Base-by-base conservation (phyloP, 2,888 invertebrate species). In the Entomobrya multifasciata region DNA sequence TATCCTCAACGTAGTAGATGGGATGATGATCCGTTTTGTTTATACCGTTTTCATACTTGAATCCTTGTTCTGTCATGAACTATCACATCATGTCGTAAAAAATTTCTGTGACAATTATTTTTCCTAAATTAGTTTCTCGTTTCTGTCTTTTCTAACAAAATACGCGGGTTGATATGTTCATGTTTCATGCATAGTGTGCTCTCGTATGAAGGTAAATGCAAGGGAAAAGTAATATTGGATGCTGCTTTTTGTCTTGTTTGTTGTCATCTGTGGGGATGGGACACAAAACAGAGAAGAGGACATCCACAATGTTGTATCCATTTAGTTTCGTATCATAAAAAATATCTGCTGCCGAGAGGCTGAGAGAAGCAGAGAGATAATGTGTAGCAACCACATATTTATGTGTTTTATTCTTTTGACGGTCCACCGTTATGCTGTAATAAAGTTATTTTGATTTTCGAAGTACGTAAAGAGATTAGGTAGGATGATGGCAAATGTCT, bases 91-190 rank as follows among this genome's bases (percentile, higher is more conserved):
- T 82, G 27, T 49, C 76, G 41, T 83, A 83, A 83, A 83, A 74
- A 65, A 62, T 36, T 76, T 76, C 65, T 74, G 76, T 47, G 62
- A 65, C 83, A 76, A 82, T 82, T 74, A 83, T 83, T 65, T 81
- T 65, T 83, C 74, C 47, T 44, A 82, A 82, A 82, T 82, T 74
- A 83, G 76, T 76, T 83, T 83, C 74, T 52, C 36, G 6, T 41
- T 47, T 44, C 77, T 13, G 13, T 49, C 13, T 49, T n/a, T 15
- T 4, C 49, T n/a, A n/a, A n/a, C n/a, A n/a, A n/a, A n/a, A n/a
- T n/a, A n/a, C n/a, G n/a, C n/a, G n/a, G n/a, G n/a, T n/a, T n/a
- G n/a, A n/a, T n/a, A n/a, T n/a, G n/a, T 52, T 5, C 52, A 52
- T 30, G 25, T 62, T 17, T 36, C 60, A 10, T 62, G 30, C 17